Evolutionary conservation across 2,113 vertebrate species (phyloP).

Genomic region (Sminthopsis crassicaudata): DNA sequence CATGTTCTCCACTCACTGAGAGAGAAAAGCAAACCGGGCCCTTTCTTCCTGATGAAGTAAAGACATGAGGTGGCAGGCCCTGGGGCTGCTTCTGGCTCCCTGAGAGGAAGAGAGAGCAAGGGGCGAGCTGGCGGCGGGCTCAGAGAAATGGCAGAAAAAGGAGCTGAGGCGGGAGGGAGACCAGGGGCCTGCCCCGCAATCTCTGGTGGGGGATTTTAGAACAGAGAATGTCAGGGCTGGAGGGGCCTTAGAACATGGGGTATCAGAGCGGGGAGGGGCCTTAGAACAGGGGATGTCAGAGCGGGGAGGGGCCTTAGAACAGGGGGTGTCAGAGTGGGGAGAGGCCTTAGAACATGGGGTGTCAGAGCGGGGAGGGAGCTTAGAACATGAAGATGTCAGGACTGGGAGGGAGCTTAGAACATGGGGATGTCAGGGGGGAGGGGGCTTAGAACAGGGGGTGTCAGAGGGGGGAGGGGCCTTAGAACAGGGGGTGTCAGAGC

Average conservation of each 20-base stretch:
- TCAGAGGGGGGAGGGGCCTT: too few species aligned
- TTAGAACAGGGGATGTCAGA: not conserved
- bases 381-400: not conserved
- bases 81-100: not conserved
- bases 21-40: not conserved
- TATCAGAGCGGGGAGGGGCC: rapidly evolving
- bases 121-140: not conserved
- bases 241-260: not conserved
- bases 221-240: not conserved
- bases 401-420: too few species aligned
- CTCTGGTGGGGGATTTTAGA: not conserved
- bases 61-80: not conserved
- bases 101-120: not conserved
- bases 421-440: too few species aligned
- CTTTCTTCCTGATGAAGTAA: not conserved
- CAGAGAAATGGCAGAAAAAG: not conserved
- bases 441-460: too few species aligned
- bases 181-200: not conserved
- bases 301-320: not conserved
- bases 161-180: not conserved
- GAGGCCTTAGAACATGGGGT: too few species aligned
- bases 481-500: too few species aligned
- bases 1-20: not conserved
- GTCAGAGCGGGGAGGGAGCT: not conserved
- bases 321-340: not conserved